Percentiles rank a stretch among this genome's conserved stretches.
phyloP scores from a whole-genome alignment of 2,113 vertebrate genomes.

The Nothoprocta perdicaria region DNA sequence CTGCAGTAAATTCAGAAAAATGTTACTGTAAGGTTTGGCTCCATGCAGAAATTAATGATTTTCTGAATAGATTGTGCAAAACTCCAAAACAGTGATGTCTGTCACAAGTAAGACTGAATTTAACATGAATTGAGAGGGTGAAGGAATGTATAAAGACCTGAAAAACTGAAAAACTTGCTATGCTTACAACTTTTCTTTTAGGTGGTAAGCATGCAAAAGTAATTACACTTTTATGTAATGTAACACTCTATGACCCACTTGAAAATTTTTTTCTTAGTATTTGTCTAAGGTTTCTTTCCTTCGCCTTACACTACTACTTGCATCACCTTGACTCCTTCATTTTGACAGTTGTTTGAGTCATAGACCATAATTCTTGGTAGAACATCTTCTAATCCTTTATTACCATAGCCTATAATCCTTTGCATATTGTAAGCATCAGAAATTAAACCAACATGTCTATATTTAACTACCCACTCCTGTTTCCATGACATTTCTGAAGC shows the following conservation, averaged over 20 bases:
- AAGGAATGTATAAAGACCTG: neutral
- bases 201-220: neutral
- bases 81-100: neutral
- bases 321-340: neutral
- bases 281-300: neutral
- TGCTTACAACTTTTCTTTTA: neutral
- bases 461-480: neutral
- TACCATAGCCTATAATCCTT: accelerated
- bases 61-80: neutral
- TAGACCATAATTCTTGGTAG: neutral
- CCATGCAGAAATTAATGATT: neutral
- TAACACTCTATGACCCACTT: neutral
- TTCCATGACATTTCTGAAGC: neutral
- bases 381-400: neutral
- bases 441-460: neutral
- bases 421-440: neutral
- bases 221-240: too few species aligned
- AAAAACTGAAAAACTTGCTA: neutral
- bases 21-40: neutral
- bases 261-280: neutral
- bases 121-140: neutral
- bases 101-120: neutral
- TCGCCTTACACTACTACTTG: neutral
- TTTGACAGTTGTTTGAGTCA: neutral
- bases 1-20: neutral